These are phyloP conservation scores for Trematomus loennbergii DNA, from an alignment of 2,113 vertebrate genomes.

Conservation along the genomic window DNA sequence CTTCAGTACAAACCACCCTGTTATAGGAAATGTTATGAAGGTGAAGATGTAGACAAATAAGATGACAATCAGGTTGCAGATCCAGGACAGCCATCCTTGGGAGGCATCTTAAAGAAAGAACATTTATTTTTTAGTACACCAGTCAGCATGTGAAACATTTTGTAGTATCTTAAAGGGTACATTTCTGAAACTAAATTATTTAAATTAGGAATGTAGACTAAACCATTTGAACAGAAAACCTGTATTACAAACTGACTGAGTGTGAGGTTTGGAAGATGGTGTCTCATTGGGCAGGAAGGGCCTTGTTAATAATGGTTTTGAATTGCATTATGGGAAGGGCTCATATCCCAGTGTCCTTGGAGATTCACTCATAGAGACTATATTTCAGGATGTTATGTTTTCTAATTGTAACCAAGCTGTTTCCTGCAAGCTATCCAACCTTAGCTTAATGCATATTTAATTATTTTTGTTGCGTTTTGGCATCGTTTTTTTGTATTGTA, in stretches of 20 bases:
- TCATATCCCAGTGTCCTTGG: neutral
- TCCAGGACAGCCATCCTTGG: conserved; percentile 88
- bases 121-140: neutral
- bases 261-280: neutral
- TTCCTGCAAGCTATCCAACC: neutral
- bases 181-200: neutral
- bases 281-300: neutral
- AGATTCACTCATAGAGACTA: neutral
- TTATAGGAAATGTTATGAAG: conserved; percentile 88
- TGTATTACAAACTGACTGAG: neutral
- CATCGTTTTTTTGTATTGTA: neutral
- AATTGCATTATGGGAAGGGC: neutral
- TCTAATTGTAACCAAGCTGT: neutral
- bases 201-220: neutral
- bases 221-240: neutral
- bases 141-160: neutral
- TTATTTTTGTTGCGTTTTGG: neutral
- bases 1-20: conserved; percentile 92
- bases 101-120: conserved; percentile 77
- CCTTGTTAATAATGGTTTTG: neutral
- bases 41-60: conserved; percentile 85
- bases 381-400: neutral
- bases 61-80: conserved; percentile 88
- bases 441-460: neutral
- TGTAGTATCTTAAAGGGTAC: neutral